Conservation (phyloP, 2,888 invertebrate genomes). For the Lepidonotus clava region DNA sequence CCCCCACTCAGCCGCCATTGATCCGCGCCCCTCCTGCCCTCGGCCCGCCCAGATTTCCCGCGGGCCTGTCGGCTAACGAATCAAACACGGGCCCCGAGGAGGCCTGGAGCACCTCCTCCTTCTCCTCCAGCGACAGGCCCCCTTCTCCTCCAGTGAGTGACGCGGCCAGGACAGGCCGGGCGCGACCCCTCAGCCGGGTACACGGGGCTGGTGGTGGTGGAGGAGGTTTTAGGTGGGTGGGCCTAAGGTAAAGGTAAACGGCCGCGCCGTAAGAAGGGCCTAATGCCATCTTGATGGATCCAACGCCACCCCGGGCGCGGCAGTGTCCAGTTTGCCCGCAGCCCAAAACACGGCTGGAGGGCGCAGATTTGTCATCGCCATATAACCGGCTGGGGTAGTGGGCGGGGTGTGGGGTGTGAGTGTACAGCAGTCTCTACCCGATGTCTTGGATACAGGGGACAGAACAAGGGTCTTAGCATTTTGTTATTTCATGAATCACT, state of each 20-base stretch:
- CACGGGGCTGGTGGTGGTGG: not conserved
- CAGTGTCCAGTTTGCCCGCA: too few relatives aligned
- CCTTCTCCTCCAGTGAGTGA: not conserved
- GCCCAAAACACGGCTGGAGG: too few relatives aligned
- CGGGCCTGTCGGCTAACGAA: not conserved
- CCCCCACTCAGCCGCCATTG: not conserved
- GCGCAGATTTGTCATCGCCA: too few relatives aligned
- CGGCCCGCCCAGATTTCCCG: not conserved
- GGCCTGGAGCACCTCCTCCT: not conserved
- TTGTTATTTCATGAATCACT: too few relatives aligned
- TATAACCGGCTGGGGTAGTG: too few relatives aligned
- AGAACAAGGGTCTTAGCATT: too few relatives aligned
- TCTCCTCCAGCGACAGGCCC: not conserved
- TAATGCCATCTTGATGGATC: slow-evolving; percentile 11
- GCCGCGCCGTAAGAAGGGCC: not conserved
- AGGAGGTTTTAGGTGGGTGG: too few relatives aligned
- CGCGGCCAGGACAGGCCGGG: not conserved
- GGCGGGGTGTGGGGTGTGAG: too few relatives aligned
- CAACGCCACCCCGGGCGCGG: not conserved
- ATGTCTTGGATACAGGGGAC: too few relatives aligned
- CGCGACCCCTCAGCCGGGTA: not conserved
- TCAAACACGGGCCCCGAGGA: not conserved
- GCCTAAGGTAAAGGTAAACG: slow-evolving; percentile 30
- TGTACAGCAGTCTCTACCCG: too few relatives aligned
- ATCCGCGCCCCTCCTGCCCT: not conserved